A percentile compares a stretch with the other conserved stretches of the same genome.
Evolutionary conservation across 30 jellyfish, hydroid and myxozoan species (phyloP).

Genomic region (Hydractinia echinata): DNA sequence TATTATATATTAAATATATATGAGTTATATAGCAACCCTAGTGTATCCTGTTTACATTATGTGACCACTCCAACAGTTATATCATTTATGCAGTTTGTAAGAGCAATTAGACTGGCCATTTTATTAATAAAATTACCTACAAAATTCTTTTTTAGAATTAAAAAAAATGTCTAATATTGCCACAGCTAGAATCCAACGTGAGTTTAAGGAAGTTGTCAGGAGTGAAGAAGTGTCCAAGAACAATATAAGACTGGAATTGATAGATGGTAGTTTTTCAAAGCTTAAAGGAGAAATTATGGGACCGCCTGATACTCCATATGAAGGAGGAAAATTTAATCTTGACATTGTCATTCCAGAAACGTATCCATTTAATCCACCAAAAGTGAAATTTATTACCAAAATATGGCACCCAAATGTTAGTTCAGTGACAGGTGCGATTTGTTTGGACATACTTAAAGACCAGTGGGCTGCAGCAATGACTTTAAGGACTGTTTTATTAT

Average conservation of each 20-base stretch:
- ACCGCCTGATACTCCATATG: slow-evolving; percentile 97
- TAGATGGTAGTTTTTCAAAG: slow-evolving; percentile 73
- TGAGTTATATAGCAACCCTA: too few species aligned
- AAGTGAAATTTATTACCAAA: slow-evolving; percentile 76
- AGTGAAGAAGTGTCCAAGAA: slow-evolving; percentile 87
- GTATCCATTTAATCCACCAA: slow-evolving; percentile 94
- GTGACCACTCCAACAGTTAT: too few species aligned
- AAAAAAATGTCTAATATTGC: slow-evolving; percentile 83
- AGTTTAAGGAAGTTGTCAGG: slow-evolving; percentile 82
- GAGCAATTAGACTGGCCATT: too few species aligned
- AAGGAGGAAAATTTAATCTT: slow-evolving; percentile 72
- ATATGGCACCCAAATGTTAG: slow-evolving; percentile 98
- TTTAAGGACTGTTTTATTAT: slow-evolving; percentile 74
- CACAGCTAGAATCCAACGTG: slow-evolving; percentile 83
- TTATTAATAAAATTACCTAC: too few species aligned
- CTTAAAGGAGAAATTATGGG: slow-evolving; percentile 85
- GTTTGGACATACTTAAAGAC: slow-evolving; percentile 88
- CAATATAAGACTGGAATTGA: slow-evolving; percentile 67
- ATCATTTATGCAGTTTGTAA: too few species aligned
- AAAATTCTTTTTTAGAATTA: background rate
- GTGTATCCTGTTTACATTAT: too few species aligned
- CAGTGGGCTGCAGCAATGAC: slow-evolving; percentile 99
- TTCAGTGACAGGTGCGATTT: slow-evolving; percentile 93
- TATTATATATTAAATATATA: too few species aligned
- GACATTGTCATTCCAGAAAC: slow-evolving; percentile 85